Conservation (phyloP, 2,113 vertebrate species). For the Axis porcinus region DNA sequence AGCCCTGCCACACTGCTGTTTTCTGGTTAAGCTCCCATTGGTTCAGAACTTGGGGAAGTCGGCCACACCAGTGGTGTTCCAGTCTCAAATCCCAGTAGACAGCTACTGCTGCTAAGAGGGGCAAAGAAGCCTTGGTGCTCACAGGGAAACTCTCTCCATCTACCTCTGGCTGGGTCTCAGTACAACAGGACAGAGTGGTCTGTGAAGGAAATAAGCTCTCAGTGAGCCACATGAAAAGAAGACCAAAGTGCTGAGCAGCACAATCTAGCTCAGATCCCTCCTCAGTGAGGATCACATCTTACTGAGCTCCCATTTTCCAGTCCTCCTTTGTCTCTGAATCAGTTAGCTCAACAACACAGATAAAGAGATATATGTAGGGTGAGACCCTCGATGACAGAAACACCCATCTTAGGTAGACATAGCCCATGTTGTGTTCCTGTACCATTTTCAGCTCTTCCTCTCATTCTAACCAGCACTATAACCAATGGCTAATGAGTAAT, state of each 20-base stretch:
- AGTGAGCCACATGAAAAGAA: neutral
- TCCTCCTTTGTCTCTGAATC: neutral
- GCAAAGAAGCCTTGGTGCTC: neutral
- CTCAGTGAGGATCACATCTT: neutral
- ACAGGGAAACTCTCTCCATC: neutral
- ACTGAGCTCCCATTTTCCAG: neutral
- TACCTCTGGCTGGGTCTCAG: neutral
- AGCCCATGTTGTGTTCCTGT: neutral
- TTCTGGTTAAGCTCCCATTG: neutral
- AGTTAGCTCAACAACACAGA: neutral
- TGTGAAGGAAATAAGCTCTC: neutral
- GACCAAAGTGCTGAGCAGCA: neutral
- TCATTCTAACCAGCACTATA: neutral
- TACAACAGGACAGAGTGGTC: neutral
- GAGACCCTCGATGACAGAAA: neutral
- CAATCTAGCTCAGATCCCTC: neutral
- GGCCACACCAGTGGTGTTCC: neutral
- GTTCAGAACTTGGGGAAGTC: neutral
- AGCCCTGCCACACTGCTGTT: neutral
- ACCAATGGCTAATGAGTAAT: slow-evolving; percentile 23
- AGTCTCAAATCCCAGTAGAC: neutral
- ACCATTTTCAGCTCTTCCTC: slow-evolving; percentile 11
- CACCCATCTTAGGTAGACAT: neutral
- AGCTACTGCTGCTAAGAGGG: neutral
- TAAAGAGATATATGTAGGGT: neutral